Conservation (phyloP, 2,888 invertebrate genomes). For the Amiota mariae region DNA sequence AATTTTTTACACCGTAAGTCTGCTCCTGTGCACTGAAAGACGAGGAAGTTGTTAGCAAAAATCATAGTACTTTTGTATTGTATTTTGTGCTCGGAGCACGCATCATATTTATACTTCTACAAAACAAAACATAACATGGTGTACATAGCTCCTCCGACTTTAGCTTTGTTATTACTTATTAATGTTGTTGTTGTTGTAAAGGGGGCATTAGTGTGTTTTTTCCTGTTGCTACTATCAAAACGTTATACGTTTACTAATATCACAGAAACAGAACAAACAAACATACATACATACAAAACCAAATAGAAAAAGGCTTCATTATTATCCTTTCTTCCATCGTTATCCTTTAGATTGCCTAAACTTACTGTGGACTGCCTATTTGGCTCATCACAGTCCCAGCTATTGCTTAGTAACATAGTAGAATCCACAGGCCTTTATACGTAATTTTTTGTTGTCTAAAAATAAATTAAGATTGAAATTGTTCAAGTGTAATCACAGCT, state of each 20-base stretch:
- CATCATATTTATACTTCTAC: not conserved
- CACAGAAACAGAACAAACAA: not conserved
- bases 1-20: too few relatives aligned
- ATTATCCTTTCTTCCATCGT: not conserved
- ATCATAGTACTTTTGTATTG: not conserved
- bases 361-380: not conserved
- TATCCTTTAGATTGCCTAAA: conserved; percentile 25
- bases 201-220: not conserved
- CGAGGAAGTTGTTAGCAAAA: too few relatives aligned
- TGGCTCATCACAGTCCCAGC: too few relatives aligned
- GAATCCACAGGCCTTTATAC: conserved; percentile 18
- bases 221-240: not conserved
- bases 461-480: conserved; percentile 47
- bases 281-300: not conserved
- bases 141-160: too few relatives aligned
- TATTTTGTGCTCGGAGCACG: not conserved
- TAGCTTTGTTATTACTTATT: not conserved
- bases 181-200: conserved; percentile 10
- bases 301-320: not conserved
- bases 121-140: not conserved
- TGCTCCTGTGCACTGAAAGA: too few relatives aligned
- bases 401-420: conserved; percentile 29
- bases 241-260: not conserved
- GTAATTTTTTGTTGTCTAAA: conserved; percentile 17
- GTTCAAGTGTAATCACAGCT: not conserved